Conservation (phyloP, 2,113 vertebrate genomes). For the Oncorhynchus masou region DNA sequence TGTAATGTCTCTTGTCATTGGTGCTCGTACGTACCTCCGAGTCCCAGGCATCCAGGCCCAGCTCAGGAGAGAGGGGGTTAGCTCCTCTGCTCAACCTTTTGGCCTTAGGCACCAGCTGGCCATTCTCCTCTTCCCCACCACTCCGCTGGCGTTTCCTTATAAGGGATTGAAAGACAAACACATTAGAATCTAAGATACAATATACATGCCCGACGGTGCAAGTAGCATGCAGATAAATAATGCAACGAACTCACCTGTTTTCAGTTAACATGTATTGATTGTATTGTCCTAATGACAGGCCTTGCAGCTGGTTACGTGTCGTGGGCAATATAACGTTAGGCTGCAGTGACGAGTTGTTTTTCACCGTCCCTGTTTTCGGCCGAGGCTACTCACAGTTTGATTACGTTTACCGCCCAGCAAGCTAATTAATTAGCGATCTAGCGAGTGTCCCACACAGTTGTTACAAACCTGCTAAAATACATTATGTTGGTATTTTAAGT, state of each 20-base stretch:
- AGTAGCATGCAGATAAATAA: neutral
- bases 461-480: too few relatives aligned
- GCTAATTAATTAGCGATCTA: too few relatives aligned
- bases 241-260: conserved; percentile 63
- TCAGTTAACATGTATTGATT: conserved; percentile 72
- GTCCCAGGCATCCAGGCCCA: conserved; percentile 87
- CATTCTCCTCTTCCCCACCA: conserved; percentile 81
- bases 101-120: conserved; percentile 79
- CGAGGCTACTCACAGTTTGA: neutral
- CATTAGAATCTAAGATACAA: neutral
- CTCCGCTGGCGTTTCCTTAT: conserved; percentile 87
- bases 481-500: too few relatives aligned
- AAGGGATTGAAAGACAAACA: neutral
- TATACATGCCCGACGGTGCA: neutral
- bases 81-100: conserved; percentile 80
- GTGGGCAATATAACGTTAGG: neutral
- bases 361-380: neutral
- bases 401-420: neutral
- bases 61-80: conserved; percentile 73
- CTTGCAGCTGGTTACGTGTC: neutral
- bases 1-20: neutral
- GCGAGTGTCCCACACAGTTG: too few relatives aligned
- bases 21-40: conserved; percentile 80
- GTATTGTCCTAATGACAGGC: neutral
- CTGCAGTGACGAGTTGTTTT: neutral